phyloP scores from a whole-genome alignment of 2,888 invertebrate species.

The Trissonchulus latispiculum region DNA sequence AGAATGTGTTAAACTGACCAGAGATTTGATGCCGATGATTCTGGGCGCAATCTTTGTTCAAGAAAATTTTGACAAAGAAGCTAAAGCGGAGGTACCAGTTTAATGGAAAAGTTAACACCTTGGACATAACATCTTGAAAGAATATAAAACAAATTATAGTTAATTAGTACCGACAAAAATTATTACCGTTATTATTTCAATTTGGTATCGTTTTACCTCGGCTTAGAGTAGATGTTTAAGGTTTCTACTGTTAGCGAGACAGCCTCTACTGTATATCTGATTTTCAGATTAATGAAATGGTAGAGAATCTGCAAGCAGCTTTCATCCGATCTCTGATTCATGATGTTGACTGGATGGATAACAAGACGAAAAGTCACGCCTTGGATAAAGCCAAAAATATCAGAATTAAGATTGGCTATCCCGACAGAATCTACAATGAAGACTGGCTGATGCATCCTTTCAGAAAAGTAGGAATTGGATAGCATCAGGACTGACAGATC shows the following conservation, averaged over 20 bases:
- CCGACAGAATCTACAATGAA: constrained; percentile 35
- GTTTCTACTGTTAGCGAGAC: too few species aligned
- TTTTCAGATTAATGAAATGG: constrained; percentile 36
- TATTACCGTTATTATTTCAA: too few species aligned
- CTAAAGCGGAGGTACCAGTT: constrained; percentile 3
- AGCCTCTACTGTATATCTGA: too few species aligned
- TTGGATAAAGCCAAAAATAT: constrained; percentile 32
- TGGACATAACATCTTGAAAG: too few species aligned
- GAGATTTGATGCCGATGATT: constrained; percentile 40
- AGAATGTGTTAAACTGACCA: constrained; percentile 38
- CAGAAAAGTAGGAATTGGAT: not conserved
- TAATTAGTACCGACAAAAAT: too few species aligned
- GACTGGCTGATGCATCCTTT: constrained; percentile 32
- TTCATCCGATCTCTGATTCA: not conserved
- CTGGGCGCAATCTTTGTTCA: constrained; percentile 40
- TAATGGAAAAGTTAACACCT: too few species aligned
- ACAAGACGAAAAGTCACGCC: constrained; percentile 10
- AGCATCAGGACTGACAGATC: too few species aligned
- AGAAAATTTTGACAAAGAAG: constrained; percentile 36
- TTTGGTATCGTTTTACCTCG: too few species aligned
- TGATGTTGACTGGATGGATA: constrained; percentile 16
- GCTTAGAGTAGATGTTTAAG: too few species aligned
- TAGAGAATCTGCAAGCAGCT: constrained; percentile 25
- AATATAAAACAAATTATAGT: too few species aligned
- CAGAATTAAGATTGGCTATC: constrained; percentile 37